Conservation (phyloP, 2,113 vertebrate genomes). For the Otis tarda region DNA sequence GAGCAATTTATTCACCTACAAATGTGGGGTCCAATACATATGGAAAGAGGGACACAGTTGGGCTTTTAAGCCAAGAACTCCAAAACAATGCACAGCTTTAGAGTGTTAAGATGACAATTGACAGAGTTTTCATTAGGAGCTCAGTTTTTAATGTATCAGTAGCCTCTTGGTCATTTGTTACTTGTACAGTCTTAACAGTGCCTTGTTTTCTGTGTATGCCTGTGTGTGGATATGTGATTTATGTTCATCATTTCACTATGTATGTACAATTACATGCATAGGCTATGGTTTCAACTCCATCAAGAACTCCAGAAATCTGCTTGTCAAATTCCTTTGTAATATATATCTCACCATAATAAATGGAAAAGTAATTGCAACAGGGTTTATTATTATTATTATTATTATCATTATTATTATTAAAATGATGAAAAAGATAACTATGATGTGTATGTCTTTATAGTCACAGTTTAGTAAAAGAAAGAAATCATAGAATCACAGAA, state of each 20-base stretch:
- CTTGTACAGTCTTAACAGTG: conserved; percentile 33
- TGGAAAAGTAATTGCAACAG: conserved; percentile 4
- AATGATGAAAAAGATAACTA: conserved; percentile 5
- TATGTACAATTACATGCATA: not conserved
- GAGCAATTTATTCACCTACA: conserved; percentile 79
- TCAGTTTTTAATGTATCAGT: not conserved
- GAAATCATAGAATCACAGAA: not conserved
- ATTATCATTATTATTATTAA: conserved; percentile 15
- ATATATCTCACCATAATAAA: not conserved
- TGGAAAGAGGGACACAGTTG: conserved; percentile 80
- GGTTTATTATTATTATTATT: not conserved
- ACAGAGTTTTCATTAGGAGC: not conserved
- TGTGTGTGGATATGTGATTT: not conserved
- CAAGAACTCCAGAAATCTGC: not conserved
- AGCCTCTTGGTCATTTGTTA: not conserved
- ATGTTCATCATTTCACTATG: not conserved
- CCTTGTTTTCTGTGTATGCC: conserved; percentile 24
- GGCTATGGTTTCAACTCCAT: not conserved
- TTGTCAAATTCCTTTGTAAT: conserved; percentile 1
- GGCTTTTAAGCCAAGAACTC: conserved; percentile 25
- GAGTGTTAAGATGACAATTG: not conserved
- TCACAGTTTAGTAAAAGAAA: not conserved
- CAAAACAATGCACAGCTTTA: conserved; percentile 72
- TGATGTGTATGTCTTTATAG: conserved; percentile 8
- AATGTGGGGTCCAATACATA: conserved; percentile 87